Evolutionary conservation across 35 echinoderm and acorn worm species (phyloP), one percentile per base, ranked within the genome.

Genomic region (Ophiothrix spiculata): DNA sequence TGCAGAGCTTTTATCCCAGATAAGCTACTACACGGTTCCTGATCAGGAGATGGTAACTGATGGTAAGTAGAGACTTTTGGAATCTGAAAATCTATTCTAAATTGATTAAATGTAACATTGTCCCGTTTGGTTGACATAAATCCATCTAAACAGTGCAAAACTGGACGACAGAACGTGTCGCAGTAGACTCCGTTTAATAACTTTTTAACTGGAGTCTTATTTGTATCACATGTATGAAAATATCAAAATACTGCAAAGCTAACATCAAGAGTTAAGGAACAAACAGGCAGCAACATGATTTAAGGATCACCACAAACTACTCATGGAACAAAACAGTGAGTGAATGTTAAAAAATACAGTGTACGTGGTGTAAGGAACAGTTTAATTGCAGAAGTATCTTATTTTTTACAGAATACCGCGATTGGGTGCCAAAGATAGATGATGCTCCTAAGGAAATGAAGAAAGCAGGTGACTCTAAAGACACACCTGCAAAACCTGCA

Each of bases 371-470:
- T n/a, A n/a, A n/a, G n/a, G n/a, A n/a, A n/a, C n/a, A n/a, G n/a
- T n/a, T n/a, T n/a, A n/a, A n/a, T n/a, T n/a, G n/a, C n/a, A n/a
- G n/a, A n/a, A n/a, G n/a, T n/a, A n/a, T n/a, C n/a, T n/a, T n/a
- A n/a, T 81, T 39, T 39, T 83, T 85, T 85, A 64, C 86, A 98
- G 95, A 91, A 77, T 98, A 98, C 38, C 80, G 86, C 39, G 85
- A 93, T 56, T 98, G 95, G 95, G 49, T 94, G 8, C 95, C 95
- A 19, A 34, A 91, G 79, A 82, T 98, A 21, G 95, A 98, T 38
- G 83, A 93, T 40, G 64, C 56, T 36, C 81, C 91, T 1, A 75
- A 84, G 54, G 88, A 88, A 33, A 84, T 91, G 0, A 98, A 94
- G 42, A 90, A 86, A 77, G 79, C 79, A 36, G 36, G 33, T 13